Base-by-base conservation (phyloP, 2,888 invertebrate species). In the Cryptus viduatorius region DNA sequence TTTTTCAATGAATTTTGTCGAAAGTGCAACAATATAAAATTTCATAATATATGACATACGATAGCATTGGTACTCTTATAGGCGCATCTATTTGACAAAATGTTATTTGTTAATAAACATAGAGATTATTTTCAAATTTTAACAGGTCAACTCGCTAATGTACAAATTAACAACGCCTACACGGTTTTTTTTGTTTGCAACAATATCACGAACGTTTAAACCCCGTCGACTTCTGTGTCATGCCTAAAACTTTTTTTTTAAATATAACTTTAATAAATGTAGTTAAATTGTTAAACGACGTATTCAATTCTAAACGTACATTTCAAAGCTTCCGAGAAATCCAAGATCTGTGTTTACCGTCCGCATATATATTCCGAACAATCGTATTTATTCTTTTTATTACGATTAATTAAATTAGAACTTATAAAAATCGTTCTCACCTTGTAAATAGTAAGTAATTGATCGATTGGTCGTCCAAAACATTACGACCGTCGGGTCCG, bases 381-480 rank as follows among this genome's bases (percentile, higher is more conserved):
- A 48, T 48, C 48, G 2, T 24, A 48, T 7, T 48, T 12, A 48
- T 48, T 48, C 3, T 10, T 48, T 48, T 48, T 14, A 14, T 1
- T 10, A 48, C n/a, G 3, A n/a, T 48, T 48, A 10, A 31, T 71
- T 78, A 29, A 42, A 71, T 2, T 0, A n/a, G n/a, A 16, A 48
- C 65, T 46, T 8, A 72, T 42, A 24, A 53, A 71, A 76, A 12
- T 77, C 10, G 24, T 12, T 50, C 75, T 8, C 92, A 93, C 93
- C 92, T 90, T 61, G 93, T 93, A 56, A 89, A 93, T 5, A 94
- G 90, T 65, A 91, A 88, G 83, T 90, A 94, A 7, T 88, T 85
- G 24, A 93, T 90, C n/a, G 87, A 65, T 79, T 86, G 88, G 19
- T 87, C 89, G 14, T 90, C 89, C 8, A 92, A 88, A 71, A 92